These are phyloP conservation scores for Noctua fimbriata DNA, from an alignment of 2,888 invertebrate genomes.

Conservation along the genomic window DNA sequence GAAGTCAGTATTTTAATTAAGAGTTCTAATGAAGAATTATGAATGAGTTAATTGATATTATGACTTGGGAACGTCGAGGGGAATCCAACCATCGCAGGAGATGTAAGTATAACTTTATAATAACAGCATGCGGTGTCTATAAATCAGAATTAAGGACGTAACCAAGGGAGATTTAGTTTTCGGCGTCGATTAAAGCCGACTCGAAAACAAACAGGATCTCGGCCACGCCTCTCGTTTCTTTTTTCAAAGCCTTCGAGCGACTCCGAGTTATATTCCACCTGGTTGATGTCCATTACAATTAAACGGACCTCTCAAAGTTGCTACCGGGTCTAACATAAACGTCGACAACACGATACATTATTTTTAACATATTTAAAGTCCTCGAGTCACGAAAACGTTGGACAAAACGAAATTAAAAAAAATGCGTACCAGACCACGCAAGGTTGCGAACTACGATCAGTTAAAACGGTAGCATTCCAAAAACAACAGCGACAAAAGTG, in stretches of 20 bases:
- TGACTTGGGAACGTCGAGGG: slow-evolving; percentile 83
- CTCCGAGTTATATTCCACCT: slow-evolving; percentile 77
- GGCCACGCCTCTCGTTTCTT: slow-evolving; percentile 76
- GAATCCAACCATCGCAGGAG: slow-evolving; percentile 78
- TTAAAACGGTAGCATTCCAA: slow-evolving; percentile 81
- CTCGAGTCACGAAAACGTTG: slow-evolving; percentile 79
- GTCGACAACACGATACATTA: slow-evolving; percentile 56
- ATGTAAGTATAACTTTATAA: slow-evolving; percentile 83
- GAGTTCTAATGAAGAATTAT: slow-evolving; percentile 79
- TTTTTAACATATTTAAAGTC: slow-evolving; percentile 51
- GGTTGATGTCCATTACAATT: slow-evolving; percentile 79
- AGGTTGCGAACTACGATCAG: slow-evolving; percentile 80
- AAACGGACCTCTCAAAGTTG: slow-evolving; percentile 75
- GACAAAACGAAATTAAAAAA: slow-evolving; percentile 76
- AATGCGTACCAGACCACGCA: slow-evolving; percentile 77
- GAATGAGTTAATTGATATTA: slow-evolving; percentile 88
- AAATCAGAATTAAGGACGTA: slow-evolving; percentile 88
- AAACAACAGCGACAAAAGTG: slow-evolving; percentile 76
- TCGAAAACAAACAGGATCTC: slow-evolving; percentile 86
- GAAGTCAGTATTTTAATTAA: slow-evolving; percentile 71
- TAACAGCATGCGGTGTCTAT: slow-evolving; percentile 85
- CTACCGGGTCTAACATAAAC: slow-evolving; percentile 81
- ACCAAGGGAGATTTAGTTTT: slow-evolving; percentile 82
- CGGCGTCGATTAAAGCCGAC: slow-evolving; percentile 84
- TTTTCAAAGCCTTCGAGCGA: slow-evolving; percentile 77